A percentile compares a stretch with the other conserved stretches of the same genome.
Conservation (phyloP, 2,797 vertebrate species). For the Epinephelus awoara region DNA sequence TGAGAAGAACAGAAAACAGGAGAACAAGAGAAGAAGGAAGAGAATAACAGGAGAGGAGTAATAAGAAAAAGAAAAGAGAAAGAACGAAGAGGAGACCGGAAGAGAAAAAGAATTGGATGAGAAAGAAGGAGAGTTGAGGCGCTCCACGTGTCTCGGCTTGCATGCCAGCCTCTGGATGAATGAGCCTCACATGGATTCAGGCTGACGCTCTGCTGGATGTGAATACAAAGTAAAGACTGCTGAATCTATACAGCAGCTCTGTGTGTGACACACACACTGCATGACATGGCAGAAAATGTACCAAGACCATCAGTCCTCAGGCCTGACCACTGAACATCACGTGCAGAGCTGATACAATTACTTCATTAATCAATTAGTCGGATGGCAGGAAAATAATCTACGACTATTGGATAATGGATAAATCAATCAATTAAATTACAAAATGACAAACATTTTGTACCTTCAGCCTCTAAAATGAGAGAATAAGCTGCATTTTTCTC, state of each 20-base stretch:
- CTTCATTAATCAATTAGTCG: no score
- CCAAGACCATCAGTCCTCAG: no score
- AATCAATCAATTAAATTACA: no score
- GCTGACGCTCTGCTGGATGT: constrained; percentile 21
- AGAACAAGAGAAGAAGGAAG: not conserved
- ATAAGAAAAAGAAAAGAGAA: not conserved
- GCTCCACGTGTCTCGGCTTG: constrained; percentile 23
- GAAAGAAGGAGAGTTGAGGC: not conserved
- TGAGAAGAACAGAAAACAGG: no score
- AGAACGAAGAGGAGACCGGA: not conserved
- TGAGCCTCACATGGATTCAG: constrained; percentile 50
- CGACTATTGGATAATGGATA: no score
- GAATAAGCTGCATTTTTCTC: no score
- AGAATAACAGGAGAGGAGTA: no score
- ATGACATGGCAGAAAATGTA: not conserved
- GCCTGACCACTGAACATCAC: no score
- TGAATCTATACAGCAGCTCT: constrained; percentile 3
- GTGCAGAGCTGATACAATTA: no score
- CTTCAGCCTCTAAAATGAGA: no score
- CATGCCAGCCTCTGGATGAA: constrained; percentile 46
- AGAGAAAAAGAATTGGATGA: not conserved
- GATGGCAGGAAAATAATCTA: no score
- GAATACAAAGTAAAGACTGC: constrained; percentile 38
- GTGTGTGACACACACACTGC: not conserved
- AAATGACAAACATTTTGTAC: no score